Base-by-base conservation (phyloP, 2,888 invertebrate species). In the Drosophila austrosaltans region DNA sequence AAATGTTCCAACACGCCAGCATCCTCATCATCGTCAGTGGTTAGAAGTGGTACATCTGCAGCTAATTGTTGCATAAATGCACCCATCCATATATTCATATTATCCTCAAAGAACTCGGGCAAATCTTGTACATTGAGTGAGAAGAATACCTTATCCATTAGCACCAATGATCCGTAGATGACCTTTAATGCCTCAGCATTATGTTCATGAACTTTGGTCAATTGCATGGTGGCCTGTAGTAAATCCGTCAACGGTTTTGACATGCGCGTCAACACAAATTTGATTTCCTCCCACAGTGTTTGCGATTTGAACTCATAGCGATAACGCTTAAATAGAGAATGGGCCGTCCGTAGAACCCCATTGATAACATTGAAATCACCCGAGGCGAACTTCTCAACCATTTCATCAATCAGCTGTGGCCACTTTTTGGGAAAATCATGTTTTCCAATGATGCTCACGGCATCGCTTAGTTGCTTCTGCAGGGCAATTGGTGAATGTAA, bases 41-140 rank as follows among this genome's bases (percentile, higher is more conserved):
- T 95, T 71, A 98, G 93, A 32, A 95, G 93, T 1, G 96, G 95
- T 44, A 97, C 96, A 92, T 98, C 96, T 0, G 94, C 93, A 67
- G 95, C 96, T 40, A 99, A 93, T 39, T 99, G 93, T 36, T 94
- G 94, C 61, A 97, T 95, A 82, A 99, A 96, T 87, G 97, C 95
- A 0, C 95, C 94, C 98, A 99, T 99, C 99, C 99, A 99, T 0
- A 94, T 94, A 25, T 94, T 93, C 96, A 99, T 98, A 92, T 99
- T 98, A 91, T 99, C 99, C 92, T 99, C 99, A 91, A 99, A 99
- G 93, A 97, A 99, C 93, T 99, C 99, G 0, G 99, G 99, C 81
- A 99, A 93, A 93, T 99, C 99, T 94, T 99, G 99, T 79, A 96
- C 97, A 93, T 99, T 99, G 22, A 99, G 94, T 0, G 99, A 99